A percentile compares a stretch with the other conserved stretches of the same genome.
These are phyloP conservation scores for Xiphias gladius DNA, from an alignment of 2,113 vertebrate genomes.

Conservation along the genomic window DNA sequence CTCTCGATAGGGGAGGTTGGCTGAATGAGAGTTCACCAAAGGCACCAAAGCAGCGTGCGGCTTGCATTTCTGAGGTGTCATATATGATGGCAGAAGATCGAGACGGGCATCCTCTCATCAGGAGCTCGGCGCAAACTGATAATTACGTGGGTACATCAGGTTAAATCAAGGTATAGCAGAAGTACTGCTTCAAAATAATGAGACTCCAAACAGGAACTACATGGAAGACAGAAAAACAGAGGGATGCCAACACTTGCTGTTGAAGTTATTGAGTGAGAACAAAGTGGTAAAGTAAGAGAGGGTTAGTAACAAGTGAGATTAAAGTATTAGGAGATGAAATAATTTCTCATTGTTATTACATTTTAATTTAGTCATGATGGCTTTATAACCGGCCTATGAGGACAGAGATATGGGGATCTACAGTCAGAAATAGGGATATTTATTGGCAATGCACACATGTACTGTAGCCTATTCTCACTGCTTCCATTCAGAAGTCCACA, in stretches of 20 bases:
- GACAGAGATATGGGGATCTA: background rate
- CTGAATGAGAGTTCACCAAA: too few species aligned
- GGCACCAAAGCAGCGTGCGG: too few species aligned
- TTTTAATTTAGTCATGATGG: constrained; percentile 2
- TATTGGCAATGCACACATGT: background rate
- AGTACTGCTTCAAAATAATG: background rate
- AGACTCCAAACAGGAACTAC: background rate
- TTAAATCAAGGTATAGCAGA: too few species aligned
- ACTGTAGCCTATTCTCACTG: background rate
- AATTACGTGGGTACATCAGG: background rate
- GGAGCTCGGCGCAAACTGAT: background rate
- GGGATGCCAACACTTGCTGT: background rate
- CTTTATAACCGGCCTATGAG: background rate
- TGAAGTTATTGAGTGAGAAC: background rate
- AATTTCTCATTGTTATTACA: background rate
- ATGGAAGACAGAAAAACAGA: background rate
- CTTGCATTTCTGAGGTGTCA: too few species aligned
- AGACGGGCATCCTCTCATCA: background rate
- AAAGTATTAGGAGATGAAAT: background rate
- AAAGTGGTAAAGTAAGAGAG: background rate
- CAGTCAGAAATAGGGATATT: background rate
- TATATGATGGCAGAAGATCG: background rate
- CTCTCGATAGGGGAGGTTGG: too few species aligned
- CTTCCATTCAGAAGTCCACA: constrained; percentile 21
- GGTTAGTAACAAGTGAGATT: constrained; percentile 6